These are phyloP conservation scores for Phoebastria nigripes DNA, from an alignment of 2,797 vertebrate genomes.

Conservation along the genomic window DNA sequence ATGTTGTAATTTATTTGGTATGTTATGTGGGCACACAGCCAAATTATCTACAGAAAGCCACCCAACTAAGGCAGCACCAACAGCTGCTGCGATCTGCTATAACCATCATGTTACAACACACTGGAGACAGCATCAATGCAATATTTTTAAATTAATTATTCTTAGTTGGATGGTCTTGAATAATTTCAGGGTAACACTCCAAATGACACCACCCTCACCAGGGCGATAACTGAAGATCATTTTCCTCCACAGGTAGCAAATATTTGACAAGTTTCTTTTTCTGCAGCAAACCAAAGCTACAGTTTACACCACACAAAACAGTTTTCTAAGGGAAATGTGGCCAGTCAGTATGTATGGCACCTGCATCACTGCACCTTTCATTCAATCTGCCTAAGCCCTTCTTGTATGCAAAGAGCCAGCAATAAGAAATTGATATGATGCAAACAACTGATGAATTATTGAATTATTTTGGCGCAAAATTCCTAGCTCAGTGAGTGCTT, in stretches of 20 bases:
- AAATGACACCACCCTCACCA: background rate
- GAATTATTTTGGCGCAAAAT: background rate
- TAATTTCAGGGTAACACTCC: background rate
- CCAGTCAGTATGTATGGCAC: background rate
- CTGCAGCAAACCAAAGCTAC: background rate
- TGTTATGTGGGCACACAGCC: background rate
- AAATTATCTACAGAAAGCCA: conserved; percentile 9
- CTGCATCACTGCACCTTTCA: background rate
- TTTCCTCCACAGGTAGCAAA: background rate
- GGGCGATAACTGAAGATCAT: background rate
- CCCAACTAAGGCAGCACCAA: background rate
- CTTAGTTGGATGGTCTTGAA: background rate
- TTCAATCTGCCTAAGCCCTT: background rate
- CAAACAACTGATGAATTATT: background rate
- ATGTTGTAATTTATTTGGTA: background rate
- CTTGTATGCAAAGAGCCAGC: background rate
- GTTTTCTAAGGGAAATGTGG: background rate
- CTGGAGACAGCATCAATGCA: background rate
- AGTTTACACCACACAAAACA: background rate
- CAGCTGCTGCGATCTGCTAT: background rate
- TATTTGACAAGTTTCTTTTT: background rate
- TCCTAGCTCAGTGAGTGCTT: background rate
- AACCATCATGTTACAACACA: background rate
- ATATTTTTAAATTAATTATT: conserved; percentile 30
- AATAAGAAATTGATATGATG: background rate